Evolutionary conservation across 2,797 vertebrate species (phyloP).

Genomic region (Neomorphus geoffroyi): DNA sequence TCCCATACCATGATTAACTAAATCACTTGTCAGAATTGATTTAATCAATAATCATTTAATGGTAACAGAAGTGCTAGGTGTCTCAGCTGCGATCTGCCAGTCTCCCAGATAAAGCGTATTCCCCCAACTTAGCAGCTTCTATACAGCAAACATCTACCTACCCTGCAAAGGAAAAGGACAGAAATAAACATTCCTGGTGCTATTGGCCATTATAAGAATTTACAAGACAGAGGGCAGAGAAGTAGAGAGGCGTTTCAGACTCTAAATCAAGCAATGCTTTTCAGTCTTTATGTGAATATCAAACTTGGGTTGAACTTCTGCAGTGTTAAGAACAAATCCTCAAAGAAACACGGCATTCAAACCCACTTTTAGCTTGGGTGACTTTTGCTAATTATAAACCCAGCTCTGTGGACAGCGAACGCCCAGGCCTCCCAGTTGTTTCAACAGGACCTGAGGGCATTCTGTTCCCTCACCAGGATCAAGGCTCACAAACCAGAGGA

Average conservation of each 20-base stretch:
- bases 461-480: neutral
- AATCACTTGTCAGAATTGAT: neutral
- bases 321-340: neutral
- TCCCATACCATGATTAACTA: constrained; percentile 22
- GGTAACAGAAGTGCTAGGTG: neutral
- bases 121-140: neutral
- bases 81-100: constrained; percentile 10
- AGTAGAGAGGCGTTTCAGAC: neutral
- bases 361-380: neutral
- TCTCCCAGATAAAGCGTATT: neutral
- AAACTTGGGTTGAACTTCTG: neutral
- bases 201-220: neutral
- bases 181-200: neutral
- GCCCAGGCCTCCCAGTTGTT: neutral
- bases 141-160: neutral
- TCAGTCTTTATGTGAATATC: neutral
- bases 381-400: neutral
- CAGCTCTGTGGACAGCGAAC: fast-evolving
- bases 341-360: neutral
- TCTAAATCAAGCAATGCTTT: neutral
- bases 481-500: neutral
- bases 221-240: neutral
- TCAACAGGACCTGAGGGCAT: neutral
- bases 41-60: no score
- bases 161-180: neutral